phyloP scores from a whole-genome alignment of 2,797 vertebrate genomes.

The Podarcis siculus region DNA sequence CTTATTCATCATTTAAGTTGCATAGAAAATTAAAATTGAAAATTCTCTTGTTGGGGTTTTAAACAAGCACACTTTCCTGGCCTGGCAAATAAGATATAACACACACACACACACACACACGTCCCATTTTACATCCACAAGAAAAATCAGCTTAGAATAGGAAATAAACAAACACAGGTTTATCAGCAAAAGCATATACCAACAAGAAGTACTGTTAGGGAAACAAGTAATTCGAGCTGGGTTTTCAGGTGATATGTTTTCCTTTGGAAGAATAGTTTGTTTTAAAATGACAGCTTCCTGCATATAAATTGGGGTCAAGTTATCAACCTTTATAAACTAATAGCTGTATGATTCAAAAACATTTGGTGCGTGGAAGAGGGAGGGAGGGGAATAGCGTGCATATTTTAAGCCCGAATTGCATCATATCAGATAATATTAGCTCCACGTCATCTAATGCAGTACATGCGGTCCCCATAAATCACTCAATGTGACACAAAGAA shows the following conservation, averaged over 20 bases:
- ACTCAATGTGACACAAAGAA: conserved; percentile 72
- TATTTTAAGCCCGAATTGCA: conserved; percentile 57
- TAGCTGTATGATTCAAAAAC: conserved; percentile 47
- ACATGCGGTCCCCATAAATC: conserved; percentile 70
- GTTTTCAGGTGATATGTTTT: conserved; percentile 61
- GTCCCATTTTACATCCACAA: conserved; percentile 37
- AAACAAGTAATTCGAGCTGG: conserved; percentile 39
- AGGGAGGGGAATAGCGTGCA: conserved; percentile 19
- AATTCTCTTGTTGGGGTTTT: neutral
- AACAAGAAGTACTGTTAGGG: conserved; percentile 46
- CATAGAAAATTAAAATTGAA: neutral
- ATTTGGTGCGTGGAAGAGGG: conserved; percentile 24
- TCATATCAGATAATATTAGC: conserved; percentile 60
- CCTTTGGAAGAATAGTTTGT: conserved; percentile 32
- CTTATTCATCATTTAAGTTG: conserved; percentile 35
- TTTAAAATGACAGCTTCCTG: conserved; percentile 37
- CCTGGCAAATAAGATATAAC: neutral
- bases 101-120: too few species aligned
- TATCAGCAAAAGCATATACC: conserved; percentile 38
- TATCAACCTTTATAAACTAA: conserved; percentile 44
- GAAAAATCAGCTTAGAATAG: conserved; percentile 45
- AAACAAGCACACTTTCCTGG: neutral
- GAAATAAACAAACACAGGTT: conserved; percentile 14
- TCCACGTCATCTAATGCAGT: conserved; percentile 59
- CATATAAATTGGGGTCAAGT: conserved; percentile 43